A percentile compares a stretch with the other conserved stretches of the same genome.
Evolutionary conservation across 1,140 invertebrate species (phyloP).

Genomic region (Heliconius hewitsoni): DNA sequence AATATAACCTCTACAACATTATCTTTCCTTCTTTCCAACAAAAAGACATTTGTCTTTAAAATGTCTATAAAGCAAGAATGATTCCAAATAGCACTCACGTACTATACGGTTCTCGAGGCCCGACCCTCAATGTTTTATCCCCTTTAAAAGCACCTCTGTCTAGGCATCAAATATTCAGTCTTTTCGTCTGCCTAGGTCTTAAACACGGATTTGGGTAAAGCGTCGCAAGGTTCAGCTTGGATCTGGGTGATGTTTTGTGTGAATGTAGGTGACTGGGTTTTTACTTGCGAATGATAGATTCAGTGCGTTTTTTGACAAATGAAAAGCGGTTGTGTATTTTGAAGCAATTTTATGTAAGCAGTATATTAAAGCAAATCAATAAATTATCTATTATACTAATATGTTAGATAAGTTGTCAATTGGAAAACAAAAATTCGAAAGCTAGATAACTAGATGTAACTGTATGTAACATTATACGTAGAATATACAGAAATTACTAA

Average conservation of each 20-base stretch:
- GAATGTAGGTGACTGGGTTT: slow-evolving; percentile 51
- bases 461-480: too few species aligned
- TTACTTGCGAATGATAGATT: neutral
- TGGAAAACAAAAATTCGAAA: too few species aligned
- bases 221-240: slow-evolving; percentile 38
- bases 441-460: too few species aligned
- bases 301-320: neutral
- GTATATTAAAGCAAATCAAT: too few species aligned
- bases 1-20: too few species aligned
- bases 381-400: too few species aligned
- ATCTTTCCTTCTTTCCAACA: neutral
- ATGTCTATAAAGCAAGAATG: slow-evolving; percentile 8
- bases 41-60: neutral
- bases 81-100: slow-evolving; percentile 22
- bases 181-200: slow-evolving; percentile 35
- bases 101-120: slow-evolving; percentile 16
- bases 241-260: slow-evolving; percentile 38
- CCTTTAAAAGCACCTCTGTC: slow-evolving; percentile 34
- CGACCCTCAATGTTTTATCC: slow-evolving; percentile 30
- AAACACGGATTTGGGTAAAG: slow-evolving; percentile 53
- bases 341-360: neutral
- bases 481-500: too few species aligned
- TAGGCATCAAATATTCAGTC: slow-evolving; percentile 53
- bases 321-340: neutral
- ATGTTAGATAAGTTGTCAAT: too few species aligned